A percentile compares a stretch with the other conserved stretches of the same genome.
phyloP scores from a whole-genome alignment of 2,113 vertebrate genomes.

The Dicerorhinus sumatrensis region DNA sequence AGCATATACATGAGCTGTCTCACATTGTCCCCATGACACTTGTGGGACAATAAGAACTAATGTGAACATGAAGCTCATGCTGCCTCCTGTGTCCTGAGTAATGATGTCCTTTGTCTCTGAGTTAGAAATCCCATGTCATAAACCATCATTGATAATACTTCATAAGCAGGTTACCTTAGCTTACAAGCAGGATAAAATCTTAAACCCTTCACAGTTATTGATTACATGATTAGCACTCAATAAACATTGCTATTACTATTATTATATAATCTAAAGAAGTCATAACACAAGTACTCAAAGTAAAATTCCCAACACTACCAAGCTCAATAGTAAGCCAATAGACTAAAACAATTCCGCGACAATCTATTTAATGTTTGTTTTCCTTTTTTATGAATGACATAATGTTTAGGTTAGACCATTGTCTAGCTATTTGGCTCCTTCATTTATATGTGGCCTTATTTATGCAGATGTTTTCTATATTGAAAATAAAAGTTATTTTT shows the following conservation, averaged over 20 bases:
- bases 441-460: neutral
- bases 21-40: neutral
- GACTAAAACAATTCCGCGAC: neutral
- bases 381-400: neutral
- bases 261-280: neutral
- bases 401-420: neutral
- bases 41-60: neutral
- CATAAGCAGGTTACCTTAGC: neutral
- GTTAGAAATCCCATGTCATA: too few species aligned
- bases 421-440: neutral
- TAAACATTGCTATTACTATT: neutral
- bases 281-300: neutral
- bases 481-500: neutral
- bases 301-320: neutral
- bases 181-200: neutral
- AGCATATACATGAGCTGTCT: neutral
- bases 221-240: neutral
- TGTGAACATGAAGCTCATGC: neutral
- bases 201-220: neutral
- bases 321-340: rapidly evolving
- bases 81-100: neutral
- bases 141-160: neutral
- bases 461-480: neutral
- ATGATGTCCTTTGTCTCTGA: neutral
- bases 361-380: neutral